Evolutionary conservation across 2,113 vertebrate species (phyloP).

Genomic region (Psettodes erumei): DNA sequence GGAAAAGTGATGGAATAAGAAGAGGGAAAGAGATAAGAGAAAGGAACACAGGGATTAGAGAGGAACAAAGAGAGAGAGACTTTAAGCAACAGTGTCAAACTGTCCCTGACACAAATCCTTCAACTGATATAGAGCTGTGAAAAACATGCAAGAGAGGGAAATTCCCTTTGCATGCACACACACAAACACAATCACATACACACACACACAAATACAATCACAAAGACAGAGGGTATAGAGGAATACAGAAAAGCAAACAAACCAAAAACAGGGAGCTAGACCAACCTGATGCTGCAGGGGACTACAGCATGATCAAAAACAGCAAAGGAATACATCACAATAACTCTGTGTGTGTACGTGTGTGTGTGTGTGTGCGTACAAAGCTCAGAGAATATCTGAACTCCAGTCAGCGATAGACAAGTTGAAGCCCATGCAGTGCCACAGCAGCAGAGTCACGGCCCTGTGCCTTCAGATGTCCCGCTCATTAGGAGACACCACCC

Average conservation of each 20-base stretch:
- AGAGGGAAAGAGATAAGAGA: conserved; percentile 11
- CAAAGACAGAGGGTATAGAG: conserved; percentile 14
- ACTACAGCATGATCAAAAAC: conserved; percentile 34
- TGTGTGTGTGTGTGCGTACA: neutral
- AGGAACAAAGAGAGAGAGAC: conserved; percentile 23
- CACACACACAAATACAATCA: conserved; percentile 24
- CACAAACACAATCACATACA: conserved; percentile 5
- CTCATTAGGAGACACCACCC: conserved; percentile 69
- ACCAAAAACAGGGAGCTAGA: conserved; percentile 24
- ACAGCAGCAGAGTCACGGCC: conserved; percentile 48
- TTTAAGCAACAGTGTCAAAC: conserved; percentile 42
- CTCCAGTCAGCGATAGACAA: conserved; percentile 32
- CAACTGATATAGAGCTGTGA: conserved; percentile 65
- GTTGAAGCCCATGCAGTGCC: conserved; percentile 21
- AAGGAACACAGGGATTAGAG: conserved; percentile 2
- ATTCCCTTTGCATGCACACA: conserved; percentile 63
- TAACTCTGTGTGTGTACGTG: neutral
- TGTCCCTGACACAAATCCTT: conserved; percentile 64
- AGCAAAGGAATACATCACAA: conserved; percentile 3
- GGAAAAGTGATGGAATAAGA: neutral
- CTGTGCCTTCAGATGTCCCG: conserved; percentile 52
- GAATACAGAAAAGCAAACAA: conserved; percentile 60
- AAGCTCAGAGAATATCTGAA: conserved; percentile 32
- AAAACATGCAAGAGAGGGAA: conserved; percentile 67
- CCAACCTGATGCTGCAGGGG: conserved; percentile 18